Evolutionary conservation across 2,113 vertebrate species (phyloP).

Genomic region (Pangasianodon gigas): DNA sequence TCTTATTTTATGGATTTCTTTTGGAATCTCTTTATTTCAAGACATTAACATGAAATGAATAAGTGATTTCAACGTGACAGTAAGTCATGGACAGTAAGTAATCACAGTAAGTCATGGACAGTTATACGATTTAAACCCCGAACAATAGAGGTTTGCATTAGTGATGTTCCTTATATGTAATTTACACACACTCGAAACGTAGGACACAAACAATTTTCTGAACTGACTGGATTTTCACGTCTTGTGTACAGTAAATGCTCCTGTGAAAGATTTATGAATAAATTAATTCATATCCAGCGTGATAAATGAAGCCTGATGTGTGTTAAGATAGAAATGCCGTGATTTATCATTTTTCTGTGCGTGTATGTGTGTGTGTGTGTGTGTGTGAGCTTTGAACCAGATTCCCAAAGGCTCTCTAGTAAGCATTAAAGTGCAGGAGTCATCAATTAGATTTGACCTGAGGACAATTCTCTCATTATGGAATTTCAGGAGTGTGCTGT

Average conservation of each 20-base stretch:
- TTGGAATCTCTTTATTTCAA: neutral
- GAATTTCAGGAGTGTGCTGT: neutral
- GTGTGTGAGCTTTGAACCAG: neutral
- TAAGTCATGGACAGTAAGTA: too few relatives aligned
- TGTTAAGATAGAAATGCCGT: neutral
- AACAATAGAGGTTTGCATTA: too few relatives aligned
- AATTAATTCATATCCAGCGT: conserved; percentile 1
- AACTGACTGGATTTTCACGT: neutral
- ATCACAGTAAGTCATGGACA: neutral
- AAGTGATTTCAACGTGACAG: neutral
- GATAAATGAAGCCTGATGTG: conserved; percentile 17
- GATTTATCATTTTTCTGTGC: neutral
- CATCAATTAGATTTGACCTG: conserved; percentile 19
- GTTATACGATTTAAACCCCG: neutral
- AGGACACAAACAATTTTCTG: neutral
- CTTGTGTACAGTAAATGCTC: neutral
- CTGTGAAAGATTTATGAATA: conserved; percentile 22
- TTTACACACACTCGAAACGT: neutral
- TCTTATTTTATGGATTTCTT: neutral
- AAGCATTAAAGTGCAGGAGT: conserved; percentile 6
- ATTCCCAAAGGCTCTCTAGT: neutral
- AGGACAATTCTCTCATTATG: conserved; percentile 11
- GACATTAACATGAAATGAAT: neutral
- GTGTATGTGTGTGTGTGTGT: neutral
- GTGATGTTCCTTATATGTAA: too few relatives aligned